Evolutionary conservation across 1,140 invertebrate genomes (phyloP).

Genomic region (Carcinoscorpius rotundicauda): DNA sequence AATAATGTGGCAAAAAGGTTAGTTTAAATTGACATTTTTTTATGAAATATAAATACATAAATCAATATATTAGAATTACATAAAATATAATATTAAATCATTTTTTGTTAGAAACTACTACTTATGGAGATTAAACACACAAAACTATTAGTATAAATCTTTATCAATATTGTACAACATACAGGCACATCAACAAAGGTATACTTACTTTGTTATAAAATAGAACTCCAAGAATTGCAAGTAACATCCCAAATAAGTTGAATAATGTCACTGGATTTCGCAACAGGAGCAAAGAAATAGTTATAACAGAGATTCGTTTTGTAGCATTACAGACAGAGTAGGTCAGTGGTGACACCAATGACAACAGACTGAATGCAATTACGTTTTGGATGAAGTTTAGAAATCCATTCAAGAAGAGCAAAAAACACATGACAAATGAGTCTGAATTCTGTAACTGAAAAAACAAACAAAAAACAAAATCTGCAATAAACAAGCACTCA

Average conservation of each 20-base stretch:
- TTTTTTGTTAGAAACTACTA: no score
- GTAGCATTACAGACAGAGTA: conserved; percentile 92
- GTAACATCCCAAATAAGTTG: conserved; percentile 80
- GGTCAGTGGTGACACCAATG: conserved; percentile 73
- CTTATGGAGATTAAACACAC: no score
- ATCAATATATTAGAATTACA: no score
- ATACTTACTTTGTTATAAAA: conserved; percentile 62
- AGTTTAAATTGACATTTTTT: no score
- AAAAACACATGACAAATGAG: conserved; percentile 24
- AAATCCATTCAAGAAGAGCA: conserved; percentile 70
- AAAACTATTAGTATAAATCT: no score
- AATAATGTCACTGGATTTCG: conserved; percentile 80
- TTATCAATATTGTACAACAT: no score
- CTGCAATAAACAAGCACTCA: no score
- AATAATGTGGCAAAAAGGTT: no score
- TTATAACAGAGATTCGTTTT: conserved; percentile 90
- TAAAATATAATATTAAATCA: no score
- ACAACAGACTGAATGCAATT: conserved; percentile 81
- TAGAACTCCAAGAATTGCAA: conserved; percentile 81
- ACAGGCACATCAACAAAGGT: no score
- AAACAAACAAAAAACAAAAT: conserved; percentile 17
- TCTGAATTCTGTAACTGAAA: conserved; percentile 31
- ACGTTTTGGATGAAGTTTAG: conserved; percentile 92
- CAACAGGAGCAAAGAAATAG: conserved; percentile 70
- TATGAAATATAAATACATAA: no score